phyloP scores from a whole-genome alignment of 2,113 vertebrate species.

The Odocoileus virginianus region DNA sequence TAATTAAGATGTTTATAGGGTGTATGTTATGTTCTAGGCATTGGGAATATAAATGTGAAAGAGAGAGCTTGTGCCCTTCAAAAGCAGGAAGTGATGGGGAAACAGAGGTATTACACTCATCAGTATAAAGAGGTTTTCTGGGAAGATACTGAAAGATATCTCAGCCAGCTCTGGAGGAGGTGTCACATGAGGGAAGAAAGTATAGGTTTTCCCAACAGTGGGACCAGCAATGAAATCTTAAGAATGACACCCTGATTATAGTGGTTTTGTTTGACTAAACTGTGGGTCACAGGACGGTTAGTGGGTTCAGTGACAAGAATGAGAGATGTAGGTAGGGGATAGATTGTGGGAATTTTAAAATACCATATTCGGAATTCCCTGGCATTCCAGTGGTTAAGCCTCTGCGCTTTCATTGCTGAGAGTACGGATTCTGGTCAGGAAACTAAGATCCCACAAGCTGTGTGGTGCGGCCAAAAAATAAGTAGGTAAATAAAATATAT shows the following conservation, averaged over 20 bases:
- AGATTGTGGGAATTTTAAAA: not conserved
- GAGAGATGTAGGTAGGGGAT: not conserved
- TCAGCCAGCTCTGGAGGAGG: not conserved
- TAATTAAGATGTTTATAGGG: not conserved
- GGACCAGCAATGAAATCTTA: not conserved
- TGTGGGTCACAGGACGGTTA: not conserved
- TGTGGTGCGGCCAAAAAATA: not conserved
- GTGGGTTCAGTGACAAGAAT: not conserved
- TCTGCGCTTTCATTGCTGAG: not conserved
- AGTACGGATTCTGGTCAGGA: not conserved
- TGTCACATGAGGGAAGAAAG: not conserved
- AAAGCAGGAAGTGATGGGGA: not conserved
- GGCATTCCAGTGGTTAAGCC: not conserved
- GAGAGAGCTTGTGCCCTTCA: not conserved
- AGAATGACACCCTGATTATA: not conserved
- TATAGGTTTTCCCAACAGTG: not conserved
- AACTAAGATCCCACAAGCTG: not conserved
- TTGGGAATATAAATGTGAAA: not conserved
- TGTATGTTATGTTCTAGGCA: not conserved
- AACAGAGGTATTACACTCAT: not conserved
- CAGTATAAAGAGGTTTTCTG: not conserved
- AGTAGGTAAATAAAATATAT: not conserved
- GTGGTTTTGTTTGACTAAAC: not conserved
- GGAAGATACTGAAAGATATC: not conserved
- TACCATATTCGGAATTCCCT: not conserved